Percentiles rank a stretch among this genome's conserved stretches.
These are phyloP conservation scores for Acrobasis repandana DNA, from an alignment of 2,888 invertebrate genomes.

Conservation along the genomic window DNA sequence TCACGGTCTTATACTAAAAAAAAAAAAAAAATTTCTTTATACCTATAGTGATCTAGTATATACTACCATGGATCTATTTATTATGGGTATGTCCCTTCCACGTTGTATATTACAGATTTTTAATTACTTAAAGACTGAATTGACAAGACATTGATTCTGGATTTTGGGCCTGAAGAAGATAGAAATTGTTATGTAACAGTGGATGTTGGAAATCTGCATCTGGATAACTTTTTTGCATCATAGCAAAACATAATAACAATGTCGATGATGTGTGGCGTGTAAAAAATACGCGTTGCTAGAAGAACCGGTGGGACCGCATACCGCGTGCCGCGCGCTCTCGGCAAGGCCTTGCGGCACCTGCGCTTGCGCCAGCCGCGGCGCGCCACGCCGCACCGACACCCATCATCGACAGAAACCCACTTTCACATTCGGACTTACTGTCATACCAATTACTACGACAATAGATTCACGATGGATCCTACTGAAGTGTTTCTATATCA, in stretches of 20 bases:
- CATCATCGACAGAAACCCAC: conserved; percentile 53
- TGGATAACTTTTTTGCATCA: conserved; percentile 68
- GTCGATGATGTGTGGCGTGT: conserved; percentile 77
- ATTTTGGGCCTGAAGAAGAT: background rate
- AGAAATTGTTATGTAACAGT: conserved; percentile 39
- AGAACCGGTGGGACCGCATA: conserved; percentile 82
- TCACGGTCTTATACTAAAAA: too few relatives aligned
- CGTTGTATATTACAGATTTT: too few relatives aligned
- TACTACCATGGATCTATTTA: too few relatives aligned
- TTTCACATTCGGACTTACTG: conserved; percentile 54
- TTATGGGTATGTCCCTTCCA: too few relatives aligned
- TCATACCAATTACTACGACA: background rate
- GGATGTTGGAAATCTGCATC: conserved; percentile 44
- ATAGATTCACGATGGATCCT: too few relatives aligned
- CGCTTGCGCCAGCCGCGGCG: conserved; percentile 34
- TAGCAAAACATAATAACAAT: conserved; percentile 79
- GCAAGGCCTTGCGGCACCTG: conserved; percentile 72
- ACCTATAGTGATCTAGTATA: too few relatives aligned
- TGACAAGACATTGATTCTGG: background rate
- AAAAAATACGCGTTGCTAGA: conserved; percentile 80
- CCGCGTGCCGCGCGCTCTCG: conserved; percentile 74
- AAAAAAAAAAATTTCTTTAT: too few relatives aligned
- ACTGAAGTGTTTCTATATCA: too few relatives aligned
- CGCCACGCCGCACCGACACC: conserved; percentile 28
- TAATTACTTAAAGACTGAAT: too few relatives aligned